A percentile compares a stretch with the other conserved stretches of the same genome.
These are phyloP conservation scores for Salvelinus fontinalis DNA, from an alignment of 2,113 vertebrate species.

Conservation along the genomic window DNA sequence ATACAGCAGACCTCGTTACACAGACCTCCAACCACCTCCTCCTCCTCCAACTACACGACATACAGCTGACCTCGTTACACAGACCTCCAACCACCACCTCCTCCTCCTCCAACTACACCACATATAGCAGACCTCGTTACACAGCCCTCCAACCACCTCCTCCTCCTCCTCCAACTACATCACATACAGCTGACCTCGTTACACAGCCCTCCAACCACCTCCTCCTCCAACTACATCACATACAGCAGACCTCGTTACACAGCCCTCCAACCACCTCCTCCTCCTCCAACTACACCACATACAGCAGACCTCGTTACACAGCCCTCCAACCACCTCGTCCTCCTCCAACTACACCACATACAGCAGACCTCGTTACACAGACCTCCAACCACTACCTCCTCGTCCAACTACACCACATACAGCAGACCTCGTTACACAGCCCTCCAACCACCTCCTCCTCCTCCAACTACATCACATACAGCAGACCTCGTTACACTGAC, in stretches of 20 bases:
- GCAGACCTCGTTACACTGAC: slow-evolving; percentile 36
- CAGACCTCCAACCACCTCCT: slow-evolving; percentile 56
- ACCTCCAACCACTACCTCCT: neutral
- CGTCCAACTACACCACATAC: slow-evolving; percentile 10
- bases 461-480: slow-evolving; percentile 15
- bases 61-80: slow-evolving; percentile 46
- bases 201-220: slow-evolving; percentile 45
- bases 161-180: slow-evolving; percentile 38
- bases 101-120: slow-evolving; percentile 35
- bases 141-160: slow-evolving; percentile 53
- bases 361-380: slow-evolving; percentile 36
- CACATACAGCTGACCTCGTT: slow-evolving; percentile 22
- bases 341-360: slow-evolving; percentile 34
- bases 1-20: neutral
- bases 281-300: slow-evolving; percentile 38
- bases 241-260: slow-evolving; percentile 44
- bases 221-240: slow-evolving; percentile 37
- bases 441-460: neutral
- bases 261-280: slow-evolving; percentile 56
- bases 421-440: slow-evolving; percentile 4
- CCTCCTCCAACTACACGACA: slow-evolving; percentile 27
- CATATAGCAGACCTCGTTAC: slow-evolving; percentile 40
- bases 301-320: slow-evolving; percentile 12
- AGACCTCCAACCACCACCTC: slow-evolving; percentile 55
- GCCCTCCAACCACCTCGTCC: slow-evolving; percentile 49